Evolutionary conservation across 2,113 vertebrate genomes (phyloP).

Genomic region (Lepisosteus oculatus): DNA sequence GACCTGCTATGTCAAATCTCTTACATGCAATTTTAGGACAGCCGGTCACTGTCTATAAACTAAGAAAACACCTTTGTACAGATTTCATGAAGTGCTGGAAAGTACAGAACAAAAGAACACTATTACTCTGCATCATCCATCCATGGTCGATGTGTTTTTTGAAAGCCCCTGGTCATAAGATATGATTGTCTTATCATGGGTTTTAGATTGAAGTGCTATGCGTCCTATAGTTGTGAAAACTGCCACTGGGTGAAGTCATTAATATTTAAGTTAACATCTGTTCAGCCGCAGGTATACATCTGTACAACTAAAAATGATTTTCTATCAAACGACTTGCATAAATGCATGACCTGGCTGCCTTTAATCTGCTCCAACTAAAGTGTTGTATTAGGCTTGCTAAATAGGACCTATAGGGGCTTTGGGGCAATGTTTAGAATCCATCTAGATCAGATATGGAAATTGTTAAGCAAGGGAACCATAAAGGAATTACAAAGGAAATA

Average conservation of each 20-base stretch:
- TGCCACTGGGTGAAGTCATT: constrained; percentile 3
- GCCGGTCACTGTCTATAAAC: too few species aligned
- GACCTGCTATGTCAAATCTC: too few species aligned
- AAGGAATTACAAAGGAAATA: not conserved
- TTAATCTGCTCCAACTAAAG: not conserved
- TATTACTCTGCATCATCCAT: not conserved
- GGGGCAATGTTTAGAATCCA: constrained; percentile 1
- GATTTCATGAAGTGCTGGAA: too few species aligned
- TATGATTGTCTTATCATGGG: not conserved
- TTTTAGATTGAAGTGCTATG: constrained; percentile 4
- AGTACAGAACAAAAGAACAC: not conserved
- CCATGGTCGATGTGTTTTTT: not conserved
- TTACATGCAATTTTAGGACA: too few species aligned
- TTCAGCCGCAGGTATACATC: constrained; percentile 14
- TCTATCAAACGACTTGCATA: constrained; percentile 11
- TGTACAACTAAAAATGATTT: not conserved
- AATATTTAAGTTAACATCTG: constrained; percentile 19
- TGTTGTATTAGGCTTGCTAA: constrained; percentile 4
- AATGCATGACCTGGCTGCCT: constrained; percentile 4
- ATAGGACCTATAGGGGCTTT: constrained; percentile 6
- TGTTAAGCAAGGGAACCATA: constrained; percentile 2
- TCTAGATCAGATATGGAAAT: not conserved
- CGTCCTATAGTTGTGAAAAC: constrained; percentile 6
- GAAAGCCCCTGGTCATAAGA: not conserved
- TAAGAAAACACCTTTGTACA: too few species aligned